Conservation (phyloP, 2,797 vertebrate species). For the Botia almorhae region DNA sequence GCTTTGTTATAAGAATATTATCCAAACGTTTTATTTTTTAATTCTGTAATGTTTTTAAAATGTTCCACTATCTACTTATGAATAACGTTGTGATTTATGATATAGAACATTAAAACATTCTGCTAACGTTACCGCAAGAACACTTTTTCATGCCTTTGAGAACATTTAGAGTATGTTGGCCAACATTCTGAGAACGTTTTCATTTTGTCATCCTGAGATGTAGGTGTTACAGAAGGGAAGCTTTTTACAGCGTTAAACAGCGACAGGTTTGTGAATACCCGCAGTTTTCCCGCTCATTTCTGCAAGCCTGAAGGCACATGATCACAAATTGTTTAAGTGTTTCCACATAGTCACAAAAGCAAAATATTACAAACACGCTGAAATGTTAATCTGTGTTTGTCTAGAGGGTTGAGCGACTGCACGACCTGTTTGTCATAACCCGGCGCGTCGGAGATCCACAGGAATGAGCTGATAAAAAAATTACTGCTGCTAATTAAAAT, state of each 20-base stretch:
- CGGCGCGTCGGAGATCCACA: slow-evolving; percentile 2
- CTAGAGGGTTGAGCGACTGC: slow-evolving; percentile 37
- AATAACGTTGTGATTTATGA: too few relatives aligned
- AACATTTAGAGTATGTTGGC: too few relatives aligned
- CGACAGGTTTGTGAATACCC: background rate
- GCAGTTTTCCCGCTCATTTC: background rate
- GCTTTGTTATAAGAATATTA: too few relatives aligned
- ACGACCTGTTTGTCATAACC: slow-evolving; percentile 52
- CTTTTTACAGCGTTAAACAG: too few relatives aligned
- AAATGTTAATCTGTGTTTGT: slow-evolving; percentile 56
- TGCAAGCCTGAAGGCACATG: background rate
- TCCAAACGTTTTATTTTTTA: too few relatives aligned
- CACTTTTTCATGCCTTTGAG: too few relatives aligned
- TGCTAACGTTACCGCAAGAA: too few relatives aligned
- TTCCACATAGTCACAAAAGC: slow-evolving; percentile 2
- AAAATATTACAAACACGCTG: slow-evolving; percentile 42
- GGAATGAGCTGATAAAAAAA: slow-evolving; percentile 69
- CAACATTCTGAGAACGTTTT: too few relatives aligned
- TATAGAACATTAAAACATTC: too few relatives aligned
- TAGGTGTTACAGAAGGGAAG: background rate
- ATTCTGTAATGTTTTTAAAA: too few relatives aligned
- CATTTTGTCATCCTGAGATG: too few relatives aligned
- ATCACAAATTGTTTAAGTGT: slow-evolving; percentile 12
- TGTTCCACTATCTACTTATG: too few relatives aligned
- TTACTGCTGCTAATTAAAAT: slow-evolving; percentile 74